These are phyloP conservation scores for Sarcophaga rosellei DNA, from an alignment of 2,888 invertebrate species.

Conservation along the genomic window DNA sequence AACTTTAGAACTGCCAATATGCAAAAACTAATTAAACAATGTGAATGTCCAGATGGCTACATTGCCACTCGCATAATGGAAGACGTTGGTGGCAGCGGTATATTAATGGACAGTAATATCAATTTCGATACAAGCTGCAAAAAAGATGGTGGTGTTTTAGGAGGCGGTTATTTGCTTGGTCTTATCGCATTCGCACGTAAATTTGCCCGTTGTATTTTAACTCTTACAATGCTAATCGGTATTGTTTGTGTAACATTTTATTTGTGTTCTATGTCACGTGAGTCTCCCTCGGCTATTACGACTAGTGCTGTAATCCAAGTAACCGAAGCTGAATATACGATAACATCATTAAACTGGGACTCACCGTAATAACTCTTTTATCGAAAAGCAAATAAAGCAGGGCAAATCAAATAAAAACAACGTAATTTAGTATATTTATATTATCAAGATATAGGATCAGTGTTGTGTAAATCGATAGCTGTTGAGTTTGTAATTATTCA, in stretches of 20 bases:
- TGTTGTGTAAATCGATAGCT: not conserved
- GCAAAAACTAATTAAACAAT: conserved; percentile 56
- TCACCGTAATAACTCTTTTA: conserved; percentile 17
- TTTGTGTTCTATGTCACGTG: conserved; percentile 71
- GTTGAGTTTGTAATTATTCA: not conserved
- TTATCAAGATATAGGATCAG: not conserved
- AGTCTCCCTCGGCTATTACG: conserved; percentile 43
- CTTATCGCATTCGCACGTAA: conserved; percentile 77
- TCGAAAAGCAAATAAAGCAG: not conserved
- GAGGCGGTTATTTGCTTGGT: conserved; percentile 76
- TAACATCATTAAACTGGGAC: conserved; percentile 65
- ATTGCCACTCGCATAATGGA: conserved; percentile 50
- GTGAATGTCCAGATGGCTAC: conserved; percentile 62
- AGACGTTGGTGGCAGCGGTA: conserved; percentile 27
- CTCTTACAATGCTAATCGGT: conserved; percentile 75
- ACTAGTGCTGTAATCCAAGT: conserved; percentile 62
- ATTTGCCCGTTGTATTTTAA: conserved; percentile 76
- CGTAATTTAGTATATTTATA: not conserved
- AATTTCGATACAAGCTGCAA: conserved; percentile 68
- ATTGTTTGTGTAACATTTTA: conserved; percentile 76
- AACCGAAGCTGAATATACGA: conserved; percentile 61
- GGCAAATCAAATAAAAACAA: not conserved
- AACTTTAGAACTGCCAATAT: conserved; percentile 54
- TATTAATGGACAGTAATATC: conserved; percentile 67
- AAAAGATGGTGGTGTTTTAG: conserved; percentile 74